Percentiles rank a stretch among this genome's conserved stretches.
Conservation (phyloP, 2,888 invertebrate species). For the Parelbella ahira region DNA sequence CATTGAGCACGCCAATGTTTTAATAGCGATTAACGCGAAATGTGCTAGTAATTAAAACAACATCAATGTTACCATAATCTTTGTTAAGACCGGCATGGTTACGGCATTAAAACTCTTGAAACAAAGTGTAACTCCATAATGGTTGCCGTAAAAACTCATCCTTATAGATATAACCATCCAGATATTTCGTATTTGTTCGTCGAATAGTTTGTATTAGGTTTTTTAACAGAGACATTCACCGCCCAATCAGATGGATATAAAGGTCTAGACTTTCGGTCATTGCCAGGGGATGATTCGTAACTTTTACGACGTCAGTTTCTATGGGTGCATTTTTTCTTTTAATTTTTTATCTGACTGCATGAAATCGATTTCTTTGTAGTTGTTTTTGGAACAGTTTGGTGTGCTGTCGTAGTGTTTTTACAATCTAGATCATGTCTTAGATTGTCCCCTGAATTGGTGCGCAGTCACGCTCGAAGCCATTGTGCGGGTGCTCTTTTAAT, state of each 20-base stretch:
- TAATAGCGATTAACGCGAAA: constrained; percentile 26
- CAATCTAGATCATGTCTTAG: constrained; percentile 75
- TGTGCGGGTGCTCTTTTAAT: constrained; percentile 63
- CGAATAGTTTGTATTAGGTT: constrained; percentile 47
- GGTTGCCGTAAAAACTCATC: constrained; percentile 47
- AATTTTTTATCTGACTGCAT: constrained; percentile 55
- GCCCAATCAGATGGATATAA: constrained; percentile 39
- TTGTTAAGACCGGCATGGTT: constrained; percentile 32
- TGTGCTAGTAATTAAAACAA: constrained; percentile 38
- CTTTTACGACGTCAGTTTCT: constrained; percentile 52
- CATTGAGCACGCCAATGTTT: constrained; percentile 30
- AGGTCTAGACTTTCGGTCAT: constrained; percentile 67
- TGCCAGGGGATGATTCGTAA: constrained; percentile 76
- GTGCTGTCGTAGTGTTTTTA: constrained; percentile 65
- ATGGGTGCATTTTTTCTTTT: constrained; percentile 59
- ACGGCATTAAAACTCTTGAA: constrained; percentile 47
- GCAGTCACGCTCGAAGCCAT: constrained; percentile 65
- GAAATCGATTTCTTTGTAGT: constrained; percentile 69
- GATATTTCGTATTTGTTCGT: constrained; percentile 56
- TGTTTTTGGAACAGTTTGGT: constrained; percentile 61
- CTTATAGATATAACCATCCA: constrained; percentile 33
- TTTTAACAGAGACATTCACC: constrained; percentile 47
- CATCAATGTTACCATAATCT: constrained; percentile 58
- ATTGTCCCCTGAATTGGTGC: constrained; percentile 67
- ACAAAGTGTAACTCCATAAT: constrained; percentile 55